Evolutionary conservation across 2,888 invertebrate species (phyloP).

Genomic region (Drosophila austrosaltans): DNA sequence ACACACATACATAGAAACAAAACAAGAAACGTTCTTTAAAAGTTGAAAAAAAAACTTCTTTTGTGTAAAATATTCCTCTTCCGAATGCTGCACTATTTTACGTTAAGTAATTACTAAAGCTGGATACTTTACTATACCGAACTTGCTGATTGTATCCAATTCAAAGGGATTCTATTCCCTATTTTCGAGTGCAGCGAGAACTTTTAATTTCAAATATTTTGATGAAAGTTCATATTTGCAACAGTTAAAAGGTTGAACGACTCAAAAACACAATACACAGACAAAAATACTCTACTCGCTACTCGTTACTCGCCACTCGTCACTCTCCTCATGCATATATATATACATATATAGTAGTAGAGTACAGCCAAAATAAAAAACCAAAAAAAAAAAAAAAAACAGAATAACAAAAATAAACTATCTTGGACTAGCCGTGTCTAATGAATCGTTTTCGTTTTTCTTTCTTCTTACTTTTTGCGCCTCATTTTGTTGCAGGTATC

Average conservation of each 20-base stretch:
- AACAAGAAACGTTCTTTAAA: conserved; percentile 6
- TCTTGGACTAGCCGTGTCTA: conserved; percentile 69
- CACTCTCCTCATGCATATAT: neutral
- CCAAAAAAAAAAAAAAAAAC: too few species aligned
- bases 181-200: too few species aligned
- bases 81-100: too few species aligned
- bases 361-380: neutral
- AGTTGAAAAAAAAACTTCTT: neutral
- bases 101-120: too few species aligned
- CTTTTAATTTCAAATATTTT: too few species aligned
- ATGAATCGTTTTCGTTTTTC: conserved; percentile 71
- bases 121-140: too few species aligned
- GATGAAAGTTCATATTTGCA: too few species aligned
- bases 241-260: neutral
- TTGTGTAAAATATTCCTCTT: too few species aligned
- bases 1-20: neutral
- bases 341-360: neutral
- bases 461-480: conserved; percentile 75
- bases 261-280: neutral
- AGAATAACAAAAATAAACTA: conserved; percentile 51
- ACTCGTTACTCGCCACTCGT: neutral
- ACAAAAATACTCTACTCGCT: conserved; percentile 1
- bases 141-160: neutral
- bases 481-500: conserved; percentile 79
- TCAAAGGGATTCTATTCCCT: too few species aligned